These are phyloP conservation scores for Yasuhikotakia modesta DNA, from an alignment of 2,797 vertebrate species.

Conservation along the genomic window DNA sequence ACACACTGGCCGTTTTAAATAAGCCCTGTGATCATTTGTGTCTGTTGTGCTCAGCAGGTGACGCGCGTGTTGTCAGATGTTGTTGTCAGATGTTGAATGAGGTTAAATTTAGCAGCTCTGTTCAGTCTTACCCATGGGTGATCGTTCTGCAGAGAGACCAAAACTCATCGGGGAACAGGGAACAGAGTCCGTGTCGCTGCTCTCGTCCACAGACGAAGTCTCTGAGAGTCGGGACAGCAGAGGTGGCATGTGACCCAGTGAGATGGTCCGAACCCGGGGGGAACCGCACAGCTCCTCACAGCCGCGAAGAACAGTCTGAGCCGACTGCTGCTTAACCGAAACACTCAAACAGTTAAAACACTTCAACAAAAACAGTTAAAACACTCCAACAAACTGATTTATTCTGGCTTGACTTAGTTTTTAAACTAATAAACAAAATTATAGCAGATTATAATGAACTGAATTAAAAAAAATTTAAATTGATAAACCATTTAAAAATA, in stretches of 20 bases:
- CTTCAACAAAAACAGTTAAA: too few relatives aligned
- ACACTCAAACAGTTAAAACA: too few relatives aligned
- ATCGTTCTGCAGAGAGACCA: slow-evolving; percentile 63
- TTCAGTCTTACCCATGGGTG: slow-evolving; percentile 61
- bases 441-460: too few relatives aligned
- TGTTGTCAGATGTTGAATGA: too few relatives aligned
- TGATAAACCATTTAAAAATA: too few relatives aligned
- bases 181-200: slow-evolving; percentile 87
- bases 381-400: too few relatives aligned
- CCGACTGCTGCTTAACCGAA: slow-evolving; percentile 79
- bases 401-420: too few relatives aligned
- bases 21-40: too few relatives aligned
- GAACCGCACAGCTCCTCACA: slow-evolving; percentile 92
- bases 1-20: too few relatives aligned
- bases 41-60: not conserved
- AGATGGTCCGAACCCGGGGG: slow-evolving; percentile 83
- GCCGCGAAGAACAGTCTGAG: slow-evolving; percentile 89
- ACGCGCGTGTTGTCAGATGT: too few relatives aligned
- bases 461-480: too few relatives aligned
- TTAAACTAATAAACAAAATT: too few relatives aligned
- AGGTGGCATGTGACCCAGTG: slow-evolving; percentile 79
- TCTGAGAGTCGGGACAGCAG: slow-evolving; percentile 87
- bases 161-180: slow-evolving; percentile 76
- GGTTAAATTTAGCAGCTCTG: not conserved
- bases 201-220: slow-evolving; percentile 90